phyloP scores from a whole-genome alignment of 2,113 vertebrate genomes.

The Pollimyrus isidori region DNA sequence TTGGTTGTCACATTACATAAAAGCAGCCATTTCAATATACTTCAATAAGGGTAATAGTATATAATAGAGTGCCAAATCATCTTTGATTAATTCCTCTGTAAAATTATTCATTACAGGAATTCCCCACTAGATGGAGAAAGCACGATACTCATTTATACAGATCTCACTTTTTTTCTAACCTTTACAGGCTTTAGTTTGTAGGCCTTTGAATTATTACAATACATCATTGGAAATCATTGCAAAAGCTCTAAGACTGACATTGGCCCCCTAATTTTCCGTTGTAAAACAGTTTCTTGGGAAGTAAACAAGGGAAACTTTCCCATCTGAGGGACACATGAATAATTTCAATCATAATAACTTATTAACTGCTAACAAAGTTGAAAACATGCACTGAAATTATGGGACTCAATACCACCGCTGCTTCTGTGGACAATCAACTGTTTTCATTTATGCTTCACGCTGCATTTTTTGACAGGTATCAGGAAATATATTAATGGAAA shows the following conservation, averaged over 20 bases:
- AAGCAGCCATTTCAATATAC: not conserved
- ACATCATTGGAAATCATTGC: not conserved
- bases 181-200: not conserved
- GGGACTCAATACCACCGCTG: not conserved
- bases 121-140: not conserved
- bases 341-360: not conserved
- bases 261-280: not conserved
- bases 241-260: not conserved
- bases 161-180: not conserved
- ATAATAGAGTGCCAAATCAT: not conserved
- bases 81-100: not conserved
- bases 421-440: slow-evolving; percentile 7
- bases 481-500: not conserved
- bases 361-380: not conserved
- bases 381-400: not conserved
- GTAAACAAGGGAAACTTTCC: not conserved
- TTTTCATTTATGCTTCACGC: not conserved
- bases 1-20: slow-evolving; percentile 31
- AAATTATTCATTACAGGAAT: slow-evolving; percentile 11
- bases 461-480: not conserved
- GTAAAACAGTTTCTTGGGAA: not conserved
- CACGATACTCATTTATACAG: not conserved
- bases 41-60: not conserved
- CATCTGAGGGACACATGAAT: not conserved
- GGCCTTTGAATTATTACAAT: not conserved